Conservation (phyloP, 2,888 invertebrate species). For the Pyrochroa serraticornis region DNA sequence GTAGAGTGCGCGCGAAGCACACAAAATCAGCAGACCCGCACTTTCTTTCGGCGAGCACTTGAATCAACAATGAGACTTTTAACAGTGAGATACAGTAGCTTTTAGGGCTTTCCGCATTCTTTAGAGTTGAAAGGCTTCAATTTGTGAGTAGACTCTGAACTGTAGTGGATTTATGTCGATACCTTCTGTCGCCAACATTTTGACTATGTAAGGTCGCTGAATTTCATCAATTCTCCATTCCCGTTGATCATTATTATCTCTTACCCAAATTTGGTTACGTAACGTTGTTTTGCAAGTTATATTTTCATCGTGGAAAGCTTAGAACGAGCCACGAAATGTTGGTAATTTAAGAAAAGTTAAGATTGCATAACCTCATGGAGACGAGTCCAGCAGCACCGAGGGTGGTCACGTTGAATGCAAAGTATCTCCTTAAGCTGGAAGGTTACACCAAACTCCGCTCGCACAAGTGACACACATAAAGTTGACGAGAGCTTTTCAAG, state of each 20-base stretch:
- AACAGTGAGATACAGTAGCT: slow-evolving; percentile 28
- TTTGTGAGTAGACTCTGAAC: slow-evolving; percentile 14
- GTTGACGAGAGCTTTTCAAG: slow-evolving; percentile 22
- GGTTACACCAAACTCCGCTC: slow-evolving; percentile 1
- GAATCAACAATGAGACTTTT: slow-evolving; percentile 33
- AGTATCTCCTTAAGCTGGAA: slow-evolving; percentile 30
- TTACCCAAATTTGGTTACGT: too few relatives aligned
- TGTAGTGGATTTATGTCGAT: slow-evolving; percentile 12
- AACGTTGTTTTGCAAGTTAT: not conserved
- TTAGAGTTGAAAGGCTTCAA: slow-evolving; percentile 18
- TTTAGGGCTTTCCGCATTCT: slow-evolving; percentile 26
- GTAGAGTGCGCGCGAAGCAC: slow-evolving; percentile 13
- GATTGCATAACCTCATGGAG: not conserved
- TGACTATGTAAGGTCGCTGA: too few relatives aligned
- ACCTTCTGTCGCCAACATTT: not conserved
- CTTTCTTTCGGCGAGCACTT: slow-evolving; percentile 28
- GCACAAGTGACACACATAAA: slow-evolving; percentile 23
- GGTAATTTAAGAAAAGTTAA: slow-evolving; percentile 1
- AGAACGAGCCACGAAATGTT: not conserved
- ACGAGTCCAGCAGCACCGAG: not conserved
- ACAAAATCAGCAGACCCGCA: slow-evolving; percentile 20
- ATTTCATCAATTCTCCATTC: too few relatives aligned
- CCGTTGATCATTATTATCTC: too few relatives aligned
- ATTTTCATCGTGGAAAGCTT: slow-evolving; percentile 1
- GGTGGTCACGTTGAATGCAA: slow-evolving; percentile 33